phyloP scores from a whole-genome alignment of 2,888 invertebrate genomes.

The Notodromas monacha region DNA sequence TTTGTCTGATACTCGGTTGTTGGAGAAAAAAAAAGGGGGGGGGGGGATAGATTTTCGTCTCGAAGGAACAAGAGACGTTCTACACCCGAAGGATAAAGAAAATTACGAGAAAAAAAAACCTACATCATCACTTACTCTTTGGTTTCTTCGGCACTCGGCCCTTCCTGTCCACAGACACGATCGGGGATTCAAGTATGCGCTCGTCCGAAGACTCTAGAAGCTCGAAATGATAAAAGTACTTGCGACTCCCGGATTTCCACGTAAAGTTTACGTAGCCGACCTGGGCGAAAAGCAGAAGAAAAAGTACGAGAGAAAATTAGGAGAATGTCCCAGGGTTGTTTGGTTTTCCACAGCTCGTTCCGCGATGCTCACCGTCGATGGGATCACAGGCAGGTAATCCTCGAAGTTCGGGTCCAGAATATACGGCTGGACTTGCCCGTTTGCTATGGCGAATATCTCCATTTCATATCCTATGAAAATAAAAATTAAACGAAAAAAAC shows the following conservation, averaged over 20 bases:
- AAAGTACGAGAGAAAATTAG: no score
- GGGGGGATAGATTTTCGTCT: no score
- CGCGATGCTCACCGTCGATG: constrained; percentile 40
- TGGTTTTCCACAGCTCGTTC: background rate
- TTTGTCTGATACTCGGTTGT: no score
- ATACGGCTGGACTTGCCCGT: constrained; percentile 52
- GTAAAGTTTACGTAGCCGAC: constrained; percentile 71
- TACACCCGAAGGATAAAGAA: no score
- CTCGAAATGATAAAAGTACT: constrained; percentile 44
- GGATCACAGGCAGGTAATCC: constrained; percentile 56
- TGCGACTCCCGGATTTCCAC: constrained; percentile 43
- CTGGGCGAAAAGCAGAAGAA: no score
- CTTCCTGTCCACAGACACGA: constrained; percentile 48
- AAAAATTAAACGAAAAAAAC: background rate
- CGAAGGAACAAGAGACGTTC: no score
- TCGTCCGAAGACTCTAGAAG: constrained; percentile 49
- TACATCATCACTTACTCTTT: constrained; percentile 42
- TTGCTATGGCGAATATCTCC: constrained; percentile 60
- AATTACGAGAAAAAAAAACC: no score
- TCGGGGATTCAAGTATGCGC: constrained; percentile 48
- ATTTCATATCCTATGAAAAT: constrained; percentile 34
- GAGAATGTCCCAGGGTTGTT: no score
- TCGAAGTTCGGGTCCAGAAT: constrained; percentile 65
- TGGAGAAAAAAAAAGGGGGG: no score
- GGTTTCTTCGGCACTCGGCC: constrained; percentile 53